A percentile compares a stretch with the other conserved stretches of the same genome.
These are phyloP conservation scores for Dicycla oo DNA, from an alignment of 2,888 invertebrate species.

Conservation along the genomic window DNA sequence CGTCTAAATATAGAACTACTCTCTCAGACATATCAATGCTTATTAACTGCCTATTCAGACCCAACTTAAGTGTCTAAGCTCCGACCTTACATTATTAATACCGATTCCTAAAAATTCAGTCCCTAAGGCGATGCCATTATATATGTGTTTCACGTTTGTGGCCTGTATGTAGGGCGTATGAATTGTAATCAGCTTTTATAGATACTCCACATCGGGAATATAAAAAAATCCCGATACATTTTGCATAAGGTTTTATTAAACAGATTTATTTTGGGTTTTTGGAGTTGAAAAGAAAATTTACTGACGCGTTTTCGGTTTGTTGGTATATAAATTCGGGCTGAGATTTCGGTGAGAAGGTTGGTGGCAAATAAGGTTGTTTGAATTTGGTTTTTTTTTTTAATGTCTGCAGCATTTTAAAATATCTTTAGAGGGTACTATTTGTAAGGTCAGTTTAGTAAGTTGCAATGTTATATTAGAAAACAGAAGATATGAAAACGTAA, in stretches of 20 bases:
- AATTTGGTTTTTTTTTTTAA: conserved; percentile 3
- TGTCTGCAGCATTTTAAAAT: background rate
- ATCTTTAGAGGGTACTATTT: background rate
- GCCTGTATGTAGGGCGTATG: conserved; percentile 53
- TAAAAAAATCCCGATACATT: conserved; percentile 57
- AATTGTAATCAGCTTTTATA: conserved; percentile 63
- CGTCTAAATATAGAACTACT: background rate
- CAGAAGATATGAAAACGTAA: background rate
- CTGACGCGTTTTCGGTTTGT: conserved; percentile 27
- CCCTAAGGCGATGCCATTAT: conserved; percentile 35
- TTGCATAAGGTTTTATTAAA: conserved; percentile 50
- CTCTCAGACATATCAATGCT: background rate
- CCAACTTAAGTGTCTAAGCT: conserved; percentile 22
- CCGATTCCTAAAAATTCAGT: conserved; percentile 20
- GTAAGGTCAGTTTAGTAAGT: background rate
- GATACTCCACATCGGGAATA: conserved; percentile 52
- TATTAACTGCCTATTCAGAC: conserved; percentile 11
- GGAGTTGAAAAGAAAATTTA: conserved; percentile 51
- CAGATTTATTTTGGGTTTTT: conserved; percentile 58
- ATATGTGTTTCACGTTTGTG: conserved; percentile 54
- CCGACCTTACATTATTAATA: conserved; percentile 14
- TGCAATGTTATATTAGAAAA: background rate
- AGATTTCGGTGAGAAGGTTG: conserved; percentile 14
- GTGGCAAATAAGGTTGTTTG: background rate
- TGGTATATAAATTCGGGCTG: conserved; percentile 24